Conservation (phyloP, 2,113 vertebrate genomes). For the Morone chrysops region DNA sequence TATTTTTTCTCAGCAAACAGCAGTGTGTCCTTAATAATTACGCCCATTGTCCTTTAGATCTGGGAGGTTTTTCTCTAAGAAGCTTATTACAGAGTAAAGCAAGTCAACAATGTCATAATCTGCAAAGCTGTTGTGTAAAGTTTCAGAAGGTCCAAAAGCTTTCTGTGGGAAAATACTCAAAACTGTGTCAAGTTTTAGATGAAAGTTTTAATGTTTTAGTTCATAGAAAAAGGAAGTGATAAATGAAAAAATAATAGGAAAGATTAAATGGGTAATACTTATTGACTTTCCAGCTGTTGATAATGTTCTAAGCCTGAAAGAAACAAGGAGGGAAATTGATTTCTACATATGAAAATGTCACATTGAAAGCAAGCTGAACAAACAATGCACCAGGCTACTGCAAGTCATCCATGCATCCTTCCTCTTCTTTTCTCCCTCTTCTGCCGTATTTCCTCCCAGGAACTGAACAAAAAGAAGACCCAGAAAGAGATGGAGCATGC, state of each 20-base stretch:
- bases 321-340: conserved; percentile 5
- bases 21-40: conserved; percentile 30
- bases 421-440: background rate
- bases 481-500: conserved; percentile 99
- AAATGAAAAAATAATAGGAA: background rate
- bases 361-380: conserved; percentile 5
- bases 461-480: conserved; percentile 96
- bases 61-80: conserved; percentile 57
- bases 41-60: conserved; percentile 52
- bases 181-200: conserved; percentile 1
- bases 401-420: background rate
- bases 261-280: background rate
- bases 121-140: conserved; percentile 67
- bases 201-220: background rate
- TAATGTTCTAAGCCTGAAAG: background rate
- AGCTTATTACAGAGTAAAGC: conserved; percentile 72
- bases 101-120: conserved; percentile 75
- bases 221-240: background rate
- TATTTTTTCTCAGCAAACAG: conserved; percentile 27
- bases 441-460: conserved; percentile 78
- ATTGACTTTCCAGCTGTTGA: conserved; percentile 8
- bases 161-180: conserved; percentile 34
- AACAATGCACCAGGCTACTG: background rate
- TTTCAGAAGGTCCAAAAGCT: conserved; percentile 19
- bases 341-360: conserved; percentile 4